Evolutionary conservation across 2,888 invertebrate species (phyloP).

Genomic region (Mamestra brassicae): DNA sequence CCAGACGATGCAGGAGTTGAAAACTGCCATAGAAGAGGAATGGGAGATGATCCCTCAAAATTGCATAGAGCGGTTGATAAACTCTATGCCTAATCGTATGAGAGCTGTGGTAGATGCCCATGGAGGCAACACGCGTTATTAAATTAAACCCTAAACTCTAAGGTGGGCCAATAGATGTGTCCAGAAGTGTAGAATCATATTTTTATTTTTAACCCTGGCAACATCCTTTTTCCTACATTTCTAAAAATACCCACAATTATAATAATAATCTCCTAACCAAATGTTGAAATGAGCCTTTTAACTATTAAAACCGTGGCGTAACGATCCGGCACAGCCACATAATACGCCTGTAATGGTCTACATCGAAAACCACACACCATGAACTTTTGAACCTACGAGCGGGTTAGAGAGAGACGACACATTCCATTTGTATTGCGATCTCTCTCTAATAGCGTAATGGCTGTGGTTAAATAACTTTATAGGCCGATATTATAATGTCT

Average conservation of each 20-base stretch:
- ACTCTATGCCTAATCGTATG: no score
- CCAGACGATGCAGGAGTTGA: no score
- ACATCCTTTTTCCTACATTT: not conserved
- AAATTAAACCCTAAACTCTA: no score
- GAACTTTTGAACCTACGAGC: slow-evolving; percentile 50
- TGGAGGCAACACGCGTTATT: no score
- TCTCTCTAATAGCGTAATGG: slow-evolving; percentile 26
- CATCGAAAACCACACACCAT: slow-evolving; percentile 59
- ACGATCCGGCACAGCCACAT: slow-evolving; percentile 54
- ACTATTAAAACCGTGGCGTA: slow-evolving; percentile 54
- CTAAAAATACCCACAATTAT: slow-evolving; percentile 22
- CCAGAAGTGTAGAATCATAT: no score
- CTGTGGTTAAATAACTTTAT: slow-evolving; percentile 34
- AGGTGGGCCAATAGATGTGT: no score
- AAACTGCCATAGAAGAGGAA: no score
- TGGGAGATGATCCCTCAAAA: no score
- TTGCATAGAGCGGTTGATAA: no score
- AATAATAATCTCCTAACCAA: slow-evolving; percentile 22
- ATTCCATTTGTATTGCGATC: slow-evolving; percentile 11
- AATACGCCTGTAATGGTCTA: slow-evolving; percentile 54
- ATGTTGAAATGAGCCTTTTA: slow-evolving; percentile 43
- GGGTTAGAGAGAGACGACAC: slow-evolving; percentile 23
- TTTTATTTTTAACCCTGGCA: no score
- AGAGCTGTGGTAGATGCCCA: no score
- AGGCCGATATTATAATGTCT: slow-evolving; percentile 5